Evolutionary conservation across 37 sponge, comb jelly and placozoan genomes (phyloP).

Genomic region (Cliona cf. orientalis): DNA sequence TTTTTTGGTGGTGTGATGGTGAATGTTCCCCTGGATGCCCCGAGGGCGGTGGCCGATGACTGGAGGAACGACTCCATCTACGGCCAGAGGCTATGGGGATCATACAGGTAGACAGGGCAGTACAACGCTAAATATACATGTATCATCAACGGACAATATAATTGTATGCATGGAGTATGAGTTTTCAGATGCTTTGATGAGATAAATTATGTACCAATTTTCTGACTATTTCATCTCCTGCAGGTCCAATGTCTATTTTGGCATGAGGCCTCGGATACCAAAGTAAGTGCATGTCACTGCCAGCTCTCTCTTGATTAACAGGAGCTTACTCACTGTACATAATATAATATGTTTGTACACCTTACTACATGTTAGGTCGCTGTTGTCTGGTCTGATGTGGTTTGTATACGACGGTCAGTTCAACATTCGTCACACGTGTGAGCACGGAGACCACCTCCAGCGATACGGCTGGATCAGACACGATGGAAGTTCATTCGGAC

Average conservation of each 20-base stretch:
- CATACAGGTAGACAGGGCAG: slow-evolving; percentile 50
- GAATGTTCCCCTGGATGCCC: slow-evolving; percentile 36
- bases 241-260: slow-evolving; percentile 82
- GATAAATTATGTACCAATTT: no score
- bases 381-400: slow-evolving; percentile 77
- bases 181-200: neutral
- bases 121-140: neutral
- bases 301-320: neutral
- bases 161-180: neutral
- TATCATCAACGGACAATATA: neutral
- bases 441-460: slow-evolving; percentile 61
- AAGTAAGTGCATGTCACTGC: slow-evolving; percentile 32
- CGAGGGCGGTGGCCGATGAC: slow-evolving; percentile 29
- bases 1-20: slow-evolving; percentile 30
- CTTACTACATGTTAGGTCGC: slow-evolving; percentile 31
- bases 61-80: slow-evolving; percentile 50
- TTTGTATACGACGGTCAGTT: slow-evolving; percentile 50
- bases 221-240: neutral
- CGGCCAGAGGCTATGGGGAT: slow-evolving; percentile 68
- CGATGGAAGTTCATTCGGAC: slow-evolving; percentile 76
- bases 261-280: slow-evolving; percentile 79
- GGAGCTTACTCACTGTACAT: neutral
- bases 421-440: slow-evolving; percentile 77
- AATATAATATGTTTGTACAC: neutral
- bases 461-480: slow-evolving; percentile 78